Conservation (phyloP, 2,113 vertebrate genomes). For the Gopherus evgoodei region DNA sequence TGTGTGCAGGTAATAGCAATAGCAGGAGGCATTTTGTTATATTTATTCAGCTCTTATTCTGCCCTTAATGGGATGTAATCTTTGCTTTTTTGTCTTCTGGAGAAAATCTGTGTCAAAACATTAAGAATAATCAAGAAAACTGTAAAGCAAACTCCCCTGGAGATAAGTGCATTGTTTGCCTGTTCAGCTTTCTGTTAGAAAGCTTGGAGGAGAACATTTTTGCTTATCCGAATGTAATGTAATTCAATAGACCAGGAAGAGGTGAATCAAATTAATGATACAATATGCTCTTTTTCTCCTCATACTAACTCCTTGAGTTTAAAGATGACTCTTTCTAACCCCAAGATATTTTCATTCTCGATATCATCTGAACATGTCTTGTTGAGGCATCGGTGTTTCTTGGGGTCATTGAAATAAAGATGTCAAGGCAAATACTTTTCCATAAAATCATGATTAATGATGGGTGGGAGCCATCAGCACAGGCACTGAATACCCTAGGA, state of each 20-base stretch:
- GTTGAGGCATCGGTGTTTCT: not conserved
- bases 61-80: not conserved
- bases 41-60: not conserved
- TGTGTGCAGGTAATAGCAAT: not conserved
- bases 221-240: not conserved
- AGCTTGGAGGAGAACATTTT: not conserved
- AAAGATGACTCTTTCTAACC: not conserved
- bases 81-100: not conserved
- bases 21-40: not conserved
- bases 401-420: not conserved
- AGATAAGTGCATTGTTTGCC: not conserved
- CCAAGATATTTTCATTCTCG: not conserved
- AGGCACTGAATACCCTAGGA: not conserved
- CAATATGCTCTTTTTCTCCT: not conserved
- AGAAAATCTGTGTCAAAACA: not conserved
- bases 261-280: not conserved
- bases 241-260: not conserved
- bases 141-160: not conserved
- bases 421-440: constrained; percentile 26
- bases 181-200: not conserved
- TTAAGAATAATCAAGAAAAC: not conserved
- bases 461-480: not conserved
- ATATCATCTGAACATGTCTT: not conserved
- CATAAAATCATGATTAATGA: not conserved
- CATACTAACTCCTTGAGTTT: constrained; percentile 9